Evolutionary conservation across 2,113 vertebrate genomes (phyloP), one percentile per base, ranked within the genome.

Genomic region (Elephantulus edwardii): DNA sequence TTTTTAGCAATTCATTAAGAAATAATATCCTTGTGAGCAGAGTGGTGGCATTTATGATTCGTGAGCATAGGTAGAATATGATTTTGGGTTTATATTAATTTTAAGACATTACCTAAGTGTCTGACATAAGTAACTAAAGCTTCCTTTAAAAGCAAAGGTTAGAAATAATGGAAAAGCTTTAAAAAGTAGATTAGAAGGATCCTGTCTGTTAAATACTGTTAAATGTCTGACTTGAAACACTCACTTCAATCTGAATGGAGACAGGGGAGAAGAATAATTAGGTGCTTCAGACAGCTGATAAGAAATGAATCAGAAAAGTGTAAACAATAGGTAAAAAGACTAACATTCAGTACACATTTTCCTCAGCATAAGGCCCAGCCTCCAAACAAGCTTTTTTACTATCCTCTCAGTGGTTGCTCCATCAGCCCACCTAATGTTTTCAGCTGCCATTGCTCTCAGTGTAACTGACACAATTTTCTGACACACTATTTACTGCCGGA

Each of bases 381-480:
- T 83, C 56, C 52, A 95, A 87, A 22, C n/a, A 79, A 78, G 44
- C 48, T n/a, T 40, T 89, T 52, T n/a, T 22, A 40, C 11, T 20
- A 4, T 42, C 8, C 33, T 79, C 30, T 72, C 66, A 58, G 1
- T 44, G 33, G 30, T 72, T 40, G 13, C 64, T 85, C 52, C 46
- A 35, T 93, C 77, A 84, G 83, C 72, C 50, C 92, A 93, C 40
- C 48, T 92, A 85, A 90, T 91, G 74, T 82, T 94, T 82, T 93
- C 64, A 83, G 91, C 91, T 96, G 28, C 95, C 62, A 16, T 89
- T 89, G 70, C 44, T 40, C 91, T 93, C 78, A 64, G 44, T 90
- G 80, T 93, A 95, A 95, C 88, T 97, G 97, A 97, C 97, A 98
- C 95, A 97, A 96, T 96, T 97, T 97, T 97, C 94, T 97, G 88